Conservation (phyloP, 2,113 vertebrate species). For the Odontophorus gujanensis region DNA sequence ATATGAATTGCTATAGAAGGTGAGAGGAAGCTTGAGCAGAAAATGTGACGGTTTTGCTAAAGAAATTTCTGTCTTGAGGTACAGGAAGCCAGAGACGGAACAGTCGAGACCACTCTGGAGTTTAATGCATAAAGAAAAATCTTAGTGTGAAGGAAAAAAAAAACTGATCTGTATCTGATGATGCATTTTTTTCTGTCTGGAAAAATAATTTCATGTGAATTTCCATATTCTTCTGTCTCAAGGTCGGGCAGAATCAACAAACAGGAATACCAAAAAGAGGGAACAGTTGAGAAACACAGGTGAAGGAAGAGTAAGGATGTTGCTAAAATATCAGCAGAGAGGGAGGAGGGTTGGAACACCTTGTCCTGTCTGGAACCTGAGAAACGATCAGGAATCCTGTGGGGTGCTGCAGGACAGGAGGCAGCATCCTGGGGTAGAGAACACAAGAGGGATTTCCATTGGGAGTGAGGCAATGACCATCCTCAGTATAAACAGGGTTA, state of each 20-base stretch:
- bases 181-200: background rate
- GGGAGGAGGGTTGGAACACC: background rate
- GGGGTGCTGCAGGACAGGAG: background rate
- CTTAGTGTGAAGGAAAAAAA: background rate
- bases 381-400: background rate
- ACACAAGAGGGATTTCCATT: background rate
- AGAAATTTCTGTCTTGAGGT: background rate
- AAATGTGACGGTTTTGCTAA: background rate
- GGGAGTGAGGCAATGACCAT: background rate
- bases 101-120: fast-evolving
- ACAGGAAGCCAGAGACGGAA: background rate
- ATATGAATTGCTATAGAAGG: background rate
- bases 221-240: background rate
- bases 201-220: background rate
- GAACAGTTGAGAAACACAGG: background rate
- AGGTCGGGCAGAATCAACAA: background rate
- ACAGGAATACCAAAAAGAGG: background rate
- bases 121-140: background rate
- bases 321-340: background rate
- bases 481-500: background rate
- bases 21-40: background rate
- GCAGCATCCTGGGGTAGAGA: background rate
- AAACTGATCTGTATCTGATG: background rate
- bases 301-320: background rate
- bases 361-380: background rate